These are phyloP conservation scores for Nephrotoma guestfalica DNA, from an alignment of 2,888 invertebrate species.

Conservation along the genomic window DNA sequence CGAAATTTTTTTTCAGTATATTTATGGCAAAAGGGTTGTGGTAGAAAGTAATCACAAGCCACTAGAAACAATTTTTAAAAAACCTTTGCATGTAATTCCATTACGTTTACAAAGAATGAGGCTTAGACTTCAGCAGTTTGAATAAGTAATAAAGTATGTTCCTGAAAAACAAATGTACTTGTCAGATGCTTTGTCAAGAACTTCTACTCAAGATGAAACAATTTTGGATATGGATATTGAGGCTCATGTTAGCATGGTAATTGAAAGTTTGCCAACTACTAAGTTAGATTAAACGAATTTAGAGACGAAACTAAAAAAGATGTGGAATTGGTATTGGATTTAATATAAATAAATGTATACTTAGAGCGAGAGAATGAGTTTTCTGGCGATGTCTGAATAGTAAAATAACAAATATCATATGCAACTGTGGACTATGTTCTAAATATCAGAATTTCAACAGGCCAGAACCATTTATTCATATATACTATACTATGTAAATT, in stretches of 20 bases:
- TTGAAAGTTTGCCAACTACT: background rate
- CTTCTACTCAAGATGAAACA: background rate
- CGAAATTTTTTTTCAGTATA: too few relatives aligned
- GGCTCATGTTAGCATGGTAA: background rate
- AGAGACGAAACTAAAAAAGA: conserved; percentile 5
- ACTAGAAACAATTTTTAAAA: too few relatives aligned
- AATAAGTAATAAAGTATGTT: background rate
- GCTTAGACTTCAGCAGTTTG: background rate
- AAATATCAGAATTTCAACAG: background rate
- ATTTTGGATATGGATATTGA: background rate
- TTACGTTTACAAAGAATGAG: background rate
- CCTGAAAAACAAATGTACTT: too few relatives aligned
- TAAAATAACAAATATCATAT: background rate
- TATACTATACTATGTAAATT: too few relatives aligned
- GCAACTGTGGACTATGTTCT: background rate
- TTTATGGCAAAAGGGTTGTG: too few relatives aligned
- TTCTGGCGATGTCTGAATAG: background rate
- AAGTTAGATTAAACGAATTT: background rate
- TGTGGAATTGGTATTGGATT: conserved; percentile 2
- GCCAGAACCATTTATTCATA: background rate
- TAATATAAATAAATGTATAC: conserved; percentile 8
- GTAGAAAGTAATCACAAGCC: too few relatives aligned
- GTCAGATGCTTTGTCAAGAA: background rate
- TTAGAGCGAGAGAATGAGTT: conserved; percentile 6
- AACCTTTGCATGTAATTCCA: too few relatives aligned